Conservation (phyloP, 1,140 invertebrate species). For the Trichomalopsis sarcophagae region DNA sequence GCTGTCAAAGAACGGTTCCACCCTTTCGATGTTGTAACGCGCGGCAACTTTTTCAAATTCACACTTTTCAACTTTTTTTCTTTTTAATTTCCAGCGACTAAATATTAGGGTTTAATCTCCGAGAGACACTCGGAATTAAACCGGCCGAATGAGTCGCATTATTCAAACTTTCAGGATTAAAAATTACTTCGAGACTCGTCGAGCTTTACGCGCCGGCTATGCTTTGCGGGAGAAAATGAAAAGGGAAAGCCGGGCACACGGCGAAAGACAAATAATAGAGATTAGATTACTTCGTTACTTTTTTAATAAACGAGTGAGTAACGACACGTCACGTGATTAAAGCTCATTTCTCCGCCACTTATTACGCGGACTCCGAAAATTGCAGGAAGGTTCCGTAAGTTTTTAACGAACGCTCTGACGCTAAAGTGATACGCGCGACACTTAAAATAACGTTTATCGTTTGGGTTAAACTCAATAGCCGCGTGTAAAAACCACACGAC, state of each 20-base stretch:
- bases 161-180: neutral
- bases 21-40: slow-evolving; percentile 2
- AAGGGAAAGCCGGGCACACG: too few species aligned
- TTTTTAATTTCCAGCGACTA: too few species aligned
- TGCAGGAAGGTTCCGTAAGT: neutral
- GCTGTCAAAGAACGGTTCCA: neutral
- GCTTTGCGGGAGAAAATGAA: neutral
- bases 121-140: neutral
- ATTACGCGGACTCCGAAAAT: neutral
- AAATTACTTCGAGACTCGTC: neutral
- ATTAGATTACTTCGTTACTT: neutral
- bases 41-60: neutral
- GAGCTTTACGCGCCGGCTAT: neutral
- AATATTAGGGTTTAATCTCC: slow-evolving; percentile 26
- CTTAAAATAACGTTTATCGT: neutral
- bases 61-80: neutral
- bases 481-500: neutral
- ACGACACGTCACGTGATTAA: too few species aligned
- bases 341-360: neutral
- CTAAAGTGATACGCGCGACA: neutral
- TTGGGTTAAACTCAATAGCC: neutral
- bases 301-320: neutral
- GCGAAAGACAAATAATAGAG: neutral
- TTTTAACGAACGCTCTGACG: neutral
- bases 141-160: neutral